phyloP scores from a whole-genome alignment of 2,113 vertebrate genomes.

The Oenanthe melanoleuca region DNA sequence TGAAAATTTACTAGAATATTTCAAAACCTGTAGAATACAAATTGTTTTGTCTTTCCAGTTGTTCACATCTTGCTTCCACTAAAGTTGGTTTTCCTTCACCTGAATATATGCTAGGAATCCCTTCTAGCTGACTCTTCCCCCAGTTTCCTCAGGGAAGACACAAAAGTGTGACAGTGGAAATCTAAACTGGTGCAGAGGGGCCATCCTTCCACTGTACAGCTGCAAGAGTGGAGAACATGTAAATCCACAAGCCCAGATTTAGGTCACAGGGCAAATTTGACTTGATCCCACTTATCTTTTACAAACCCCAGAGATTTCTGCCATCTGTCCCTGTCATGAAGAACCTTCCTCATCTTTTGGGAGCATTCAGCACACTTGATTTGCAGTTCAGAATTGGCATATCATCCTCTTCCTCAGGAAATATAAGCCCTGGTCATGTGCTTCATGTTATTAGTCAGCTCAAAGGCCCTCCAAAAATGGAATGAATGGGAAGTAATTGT shows the following conservation, averaged over 20 bases:
- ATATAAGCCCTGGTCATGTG: not conserved
- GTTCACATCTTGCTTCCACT: not conserved
- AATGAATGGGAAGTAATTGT: not conserved
- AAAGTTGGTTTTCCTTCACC: not conserved
- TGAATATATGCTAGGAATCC: not conserved
- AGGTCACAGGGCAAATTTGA: not conserved
- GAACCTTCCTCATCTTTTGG: not conserved
- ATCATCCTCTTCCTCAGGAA: not conserved
- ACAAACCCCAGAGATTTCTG: not conserved
- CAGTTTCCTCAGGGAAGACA: not conserved
- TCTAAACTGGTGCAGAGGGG: no score
- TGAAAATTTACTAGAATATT: not conserved
- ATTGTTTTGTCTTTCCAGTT: not conserved
- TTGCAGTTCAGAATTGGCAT: not conserved
- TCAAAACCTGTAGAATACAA: not conserved
- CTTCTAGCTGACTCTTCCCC: not conserved
- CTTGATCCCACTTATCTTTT: not conserved
- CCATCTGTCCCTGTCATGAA: not conserved
- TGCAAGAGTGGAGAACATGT: not conserved
- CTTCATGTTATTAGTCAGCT: not conserved
- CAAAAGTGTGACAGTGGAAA: rapidly evolving
- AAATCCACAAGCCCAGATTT: not conserved
- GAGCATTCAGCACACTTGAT: not conserved
- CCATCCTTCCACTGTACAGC: not conserved
- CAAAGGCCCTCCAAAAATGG: not conserved